A percentile compares a stretch with the other conserved stretches of the same genome.
These are phyloP conservation scores for Drosophila macrothrix DNA, from an alignment of 2,888 invertebrate species.

Conservation along the genomic window DNA sequence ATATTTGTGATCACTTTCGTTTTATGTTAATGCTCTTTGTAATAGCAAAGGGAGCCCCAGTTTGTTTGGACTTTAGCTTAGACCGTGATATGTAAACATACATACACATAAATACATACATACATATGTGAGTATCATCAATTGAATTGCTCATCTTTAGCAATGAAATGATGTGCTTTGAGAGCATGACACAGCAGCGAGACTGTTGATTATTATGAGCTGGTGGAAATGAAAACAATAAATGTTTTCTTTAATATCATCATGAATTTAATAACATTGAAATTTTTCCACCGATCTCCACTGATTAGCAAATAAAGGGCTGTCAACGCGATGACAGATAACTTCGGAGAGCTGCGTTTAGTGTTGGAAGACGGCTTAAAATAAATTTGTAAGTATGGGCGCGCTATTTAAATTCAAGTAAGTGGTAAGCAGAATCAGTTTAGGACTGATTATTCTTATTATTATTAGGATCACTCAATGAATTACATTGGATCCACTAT, in stretches of 20 bases:
- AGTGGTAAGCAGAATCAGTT: background rate
- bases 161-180: slow-evolving; percentile 6
- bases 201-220: slow-evolving; percentile 15
- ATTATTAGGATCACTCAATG: background rate
- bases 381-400: background rate
- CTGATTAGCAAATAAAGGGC: background rate
- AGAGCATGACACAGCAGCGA: slow-evolving; percentile 42
- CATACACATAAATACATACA: background rate
- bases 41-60: background rate
- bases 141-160: slow-evolving; percentile 4
- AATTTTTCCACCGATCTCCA: background rate
- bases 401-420: slow-evolving; percentile 18
- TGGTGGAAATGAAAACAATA: background rate
- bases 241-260: slow-evolving; percentile 2
- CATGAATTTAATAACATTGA: background rate
- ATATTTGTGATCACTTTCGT: background rate
- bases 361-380: slow-evolving; percentile 14
- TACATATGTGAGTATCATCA: background rate
- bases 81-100: background rate
- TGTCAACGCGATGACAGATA: background rate
- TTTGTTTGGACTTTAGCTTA: background rate
- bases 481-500: background rate
- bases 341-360: slow-evolving; percentile 9
- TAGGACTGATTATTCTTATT: background rate
- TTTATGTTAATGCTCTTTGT: background rate